phyloP scores from a whole-genome alignment of 1,140 invertebrate species.

The Steinernema feltiae region DNA sequence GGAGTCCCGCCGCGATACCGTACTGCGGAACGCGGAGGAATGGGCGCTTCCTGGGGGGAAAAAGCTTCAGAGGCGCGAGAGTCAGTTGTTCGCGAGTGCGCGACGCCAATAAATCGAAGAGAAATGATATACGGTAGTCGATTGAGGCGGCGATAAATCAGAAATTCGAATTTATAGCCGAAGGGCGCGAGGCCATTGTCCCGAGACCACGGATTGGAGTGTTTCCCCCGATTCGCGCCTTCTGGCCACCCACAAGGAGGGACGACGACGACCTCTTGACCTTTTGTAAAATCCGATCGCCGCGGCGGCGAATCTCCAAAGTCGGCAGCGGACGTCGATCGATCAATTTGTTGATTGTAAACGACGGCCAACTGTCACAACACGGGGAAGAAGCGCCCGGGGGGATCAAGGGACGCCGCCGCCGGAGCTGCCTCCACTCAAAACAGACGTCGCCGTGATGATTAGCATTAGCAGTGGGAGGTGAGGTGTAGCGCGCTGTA shows the following conservation, averaged over 20 bases:
- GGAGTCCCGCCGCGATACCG: background rate
- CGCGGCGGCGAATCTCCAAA: background rate
- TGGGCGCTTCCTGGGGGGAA: background rate
- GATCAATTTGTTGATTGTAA: background rate
- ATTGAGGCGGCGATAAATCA: background rate
- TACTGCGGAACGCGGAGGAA: background rate
- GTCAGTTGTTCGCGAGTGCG: conserved; percentile 9
- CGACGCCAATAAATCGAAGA: background rate
- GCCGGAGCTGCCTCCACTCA: background rate
- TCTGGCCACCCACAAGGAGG: background rate
- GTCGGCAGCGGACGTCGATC: background rate
- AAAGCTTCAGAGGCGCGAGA: background rate
- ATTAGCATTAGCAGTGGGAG: background rate
- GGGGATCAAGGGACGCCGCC: background rate
- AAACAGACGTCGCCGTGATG: background rate
- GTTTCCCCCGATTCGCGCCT: background rate
- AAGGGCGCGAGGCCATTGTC: background rate
- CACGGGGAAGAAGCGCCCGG: background rate
- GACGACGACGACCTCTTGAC: background rate
- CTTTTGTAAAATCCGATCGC: background rate
- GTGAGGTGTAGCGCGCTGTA: background rate
- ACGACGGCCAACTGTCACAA: background rate
- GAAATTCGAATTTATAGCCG: background rate
- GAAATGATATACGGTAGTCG: conserved; percentile 9
- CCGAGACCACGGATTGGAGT: background rate